These are phyloP conservation scores for Leontopithecus rosalia DNA, from an alignment of 2,797 vertebrate genomes.

Conservation along the genomic window DNA sequence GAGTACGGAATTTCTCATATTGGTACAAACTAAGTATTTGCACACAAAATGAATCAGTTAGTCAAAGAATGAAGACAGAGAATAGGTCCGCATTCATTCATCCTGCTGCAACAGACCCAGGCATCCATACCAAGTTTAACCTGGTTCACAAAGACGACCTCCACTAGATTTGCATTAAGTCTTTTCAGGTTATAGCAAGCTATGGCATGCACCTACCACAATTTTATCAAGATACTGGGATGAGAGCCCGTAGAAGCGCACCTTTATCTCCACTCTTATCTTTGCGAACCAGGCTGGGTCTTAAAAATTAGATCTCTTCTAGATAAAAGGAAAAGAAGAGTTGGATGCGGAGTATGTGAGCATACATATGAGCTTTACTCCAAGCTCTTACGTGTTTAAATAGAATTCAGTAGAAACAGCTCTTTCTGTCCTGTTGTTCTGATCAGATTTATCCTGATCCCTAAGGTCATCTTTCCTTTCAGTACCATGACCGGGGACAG, in stretches of 20 bases:
- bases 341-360: not conserved
- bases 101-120: not conserved
- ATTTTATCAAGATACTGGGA: not conserved
- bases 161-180: not conserved
- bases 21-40: not conserved
- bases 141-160: not conserved
- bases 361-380: not conserved
- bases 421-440: conserved; percentile 39
- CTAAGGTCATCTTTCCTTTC: conserved; percentile 61
- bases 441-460: conserved; percentile 56
- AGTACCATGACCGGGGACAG: not conserved
- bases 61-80: not conserved
- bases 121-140: not conserved
- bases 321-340: not conserved
- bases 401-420: conserved; percentile 55
- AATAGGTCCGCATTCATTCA: not conserved
- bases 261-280: not conserved
- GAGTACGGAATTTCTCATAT: not conserved
- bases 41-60: not conserved
- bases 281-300: not conserved
- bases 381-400: not conserved
- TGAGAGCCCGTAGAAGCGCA: not conserved
- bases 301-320: not conserved
- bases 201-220: not conserved
- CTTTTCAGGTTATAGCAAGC: not conserved